Base-by-base conservation (phyloP, 2,888 invertebrate genomes). In the Pemphredon lugubris region DNA sequence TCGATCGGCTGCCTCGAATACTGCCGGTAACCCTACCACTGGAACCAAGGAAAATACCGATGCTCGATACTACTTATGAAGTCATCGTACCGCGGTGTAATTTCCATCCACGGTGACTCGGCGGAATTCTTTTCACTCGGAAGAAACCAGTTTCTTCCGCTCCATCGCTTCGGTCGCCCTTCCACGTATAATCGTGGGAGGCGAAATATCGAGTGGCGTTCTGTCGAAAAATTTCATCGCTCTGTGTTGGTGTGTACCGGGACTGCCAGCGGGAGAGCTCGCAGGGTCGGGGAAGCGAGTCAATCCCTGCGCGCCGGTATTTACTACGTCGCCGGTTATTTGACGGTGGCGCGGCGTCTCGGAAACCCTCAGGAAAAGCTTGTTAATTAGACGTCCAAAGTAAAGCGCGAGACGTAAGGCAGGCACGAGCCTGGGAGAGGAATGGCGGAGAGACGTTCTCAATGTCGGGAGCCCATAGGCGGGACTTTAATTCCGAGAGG, bases 351-450 rank as follows among this genome's bases (percentile, higher is more conserved):
- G 34, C 53, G 77, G 40, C 45, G 54, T 39, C 63, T 54, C 45
- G 55, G 64, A 71, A 51, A 77, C 40, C 44, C 65, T 39, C 60
- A 34, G 75, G 69, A 75, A 72, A 77, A 77, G 45, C 75, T 59
- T 72, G 80, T 77, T 79, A 80, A 79, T 79, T 79, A 79, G 77
- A 79, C 54, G 67, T 74, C 75, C 74, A 45, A 63, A 66, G 63
- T 77, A 48, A 74, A 77, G 50, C 67, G 66, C 60, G 57, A 59
- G 72, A 69, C 75, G 50, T 32, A 51, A 68, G 65, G 75, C 45
- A 21, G 57, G 32, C 45, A 21, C 44, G 18, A 37, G 32, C 42
- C 23, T 13, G 48, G 47, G 54, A 51, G 66, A 59, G 66, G 72
- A 65, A 66, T 45, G 55, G 61, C 77, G 45, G 60, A 50, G 60